Percentiles rank a stretch among this genome's conserved stretches.
phyloP scores from a whole-genome alignment of 2,797 vertebrate genomes.

The Lepus townsendii region DNA sequence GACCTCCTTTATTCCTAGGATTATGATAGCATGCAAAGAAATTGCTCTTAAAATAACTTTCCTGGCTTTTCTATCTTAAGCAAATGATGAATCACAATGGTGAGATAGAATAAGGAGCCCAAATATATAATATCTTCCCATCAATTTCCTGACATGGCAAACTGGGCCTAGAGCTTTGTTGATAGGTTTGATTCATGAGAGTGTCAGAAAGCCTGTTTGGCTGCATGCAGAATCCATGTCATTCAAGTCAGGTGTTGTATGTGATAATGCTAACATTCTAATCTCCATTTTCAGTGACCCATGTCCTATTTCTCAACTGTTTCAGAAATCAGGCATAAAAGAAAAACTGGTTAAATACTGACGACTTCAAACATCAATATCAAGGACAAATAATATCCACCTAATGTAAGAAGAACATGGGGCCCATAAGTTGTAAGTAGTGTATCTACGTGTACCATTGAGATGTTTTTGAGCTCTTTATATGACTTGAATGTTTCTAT shows the following conservation, averaged over 20 bases:
- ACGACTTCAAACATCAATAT: neutral
- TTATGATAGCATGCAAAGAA: neutral
- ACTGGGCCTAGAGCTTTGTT: neutral
- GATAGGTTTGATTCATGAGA: neutral
- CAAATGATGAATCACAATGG: neutral
- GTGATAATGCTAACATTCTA: slow-evolving; percentile 18
- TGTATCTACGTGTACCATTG: no score
- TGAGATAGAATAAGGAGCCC: neutral
- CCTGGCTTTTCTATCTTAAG: neutral
- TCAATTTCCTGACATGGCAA: neutral
- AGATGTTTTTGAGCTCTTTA: no score
- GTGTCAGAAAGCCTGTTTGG: neutral
- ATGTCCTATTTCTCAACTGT: neutral
- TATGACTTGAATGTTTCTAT: no score
- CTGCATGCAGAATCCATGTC: neutral
- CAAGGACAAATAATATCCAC: neutral
- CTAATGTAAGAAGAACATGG: neutral
- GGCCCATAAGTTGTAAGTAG: no score
- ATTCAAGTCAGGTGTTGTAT: neutral
- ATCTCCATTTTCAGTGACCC: slow-evolving; percentile 23
- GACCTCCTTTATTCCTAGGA: neutral
- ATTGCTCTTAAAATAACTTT: neutral
- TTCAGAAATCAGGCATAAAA: slow-evolving; percentile 36
- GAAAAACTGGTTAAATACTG: neutral
- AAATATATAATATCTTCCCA: fast-evolving